phyloP scores from a whole-genome alignment of 2,113 vertebrate species.

The Illadopsis cleaveri region DNA sequence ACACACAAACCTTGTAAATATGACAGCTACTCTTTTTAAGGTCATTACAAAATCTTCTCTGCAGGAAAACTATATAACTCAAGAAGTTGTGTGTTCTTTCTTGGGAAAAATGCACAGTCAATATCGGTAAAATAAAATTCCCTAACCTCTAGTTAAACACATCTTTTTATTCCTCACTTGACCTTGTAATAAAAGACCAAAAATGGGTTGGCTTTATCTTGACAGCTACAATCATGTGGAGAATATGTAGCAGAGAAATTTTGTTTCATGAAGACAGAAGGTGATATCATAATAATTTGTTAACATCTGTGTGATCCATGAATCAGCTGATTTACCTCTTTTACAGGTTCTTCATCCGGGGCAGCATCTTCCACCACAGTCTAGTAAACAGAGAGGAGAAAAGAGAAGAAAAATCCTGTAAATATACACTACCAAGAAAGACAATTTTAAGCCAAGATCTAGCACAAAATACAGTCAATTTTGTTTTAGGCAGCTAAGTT shows the following conservation, averaged over 20 bases:
- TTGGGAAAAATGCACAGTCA: background rate
- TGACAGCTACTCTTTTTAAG: background rate
- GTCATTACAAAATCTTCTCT: background rate
- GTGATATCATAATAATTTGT: too few relatives aligned
- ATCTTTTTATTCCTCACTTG: background rate
- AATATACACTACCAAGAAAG: background rate
- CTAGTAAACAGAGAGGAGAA: conserved; percentile 5
- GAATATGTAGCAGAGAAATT: background rate
- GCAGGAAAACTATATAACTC: background rate
- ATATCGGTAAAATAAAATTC: background rate
- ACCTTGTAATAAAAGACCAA: background rate
- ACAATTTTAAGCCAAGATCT: background rate
- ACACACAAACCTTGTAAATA: background rate
- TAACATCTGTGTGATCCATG: background rate
- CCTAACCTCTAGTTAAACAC: background rate
- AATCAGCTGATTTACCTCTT: conserved; percentile 43
- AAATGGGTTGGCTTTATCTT: background rate
- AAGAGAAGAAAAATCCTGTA: background rate
- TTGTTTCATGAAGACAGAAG: background rate
- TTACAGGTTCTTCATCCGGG: conserved; percentile 48
- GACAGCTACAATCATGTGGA: background rate
- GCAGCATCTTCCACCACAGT: conserved; percentile 59
- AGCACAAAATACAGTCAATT: background rate
- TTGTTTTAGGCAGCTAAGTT: background rate
- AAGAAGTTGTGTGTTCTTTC: background rate